Evolutionary conservation across 2,113 vertebrate genomes (phyloP).

Genomic region (Clinocottus analis): DNA sequence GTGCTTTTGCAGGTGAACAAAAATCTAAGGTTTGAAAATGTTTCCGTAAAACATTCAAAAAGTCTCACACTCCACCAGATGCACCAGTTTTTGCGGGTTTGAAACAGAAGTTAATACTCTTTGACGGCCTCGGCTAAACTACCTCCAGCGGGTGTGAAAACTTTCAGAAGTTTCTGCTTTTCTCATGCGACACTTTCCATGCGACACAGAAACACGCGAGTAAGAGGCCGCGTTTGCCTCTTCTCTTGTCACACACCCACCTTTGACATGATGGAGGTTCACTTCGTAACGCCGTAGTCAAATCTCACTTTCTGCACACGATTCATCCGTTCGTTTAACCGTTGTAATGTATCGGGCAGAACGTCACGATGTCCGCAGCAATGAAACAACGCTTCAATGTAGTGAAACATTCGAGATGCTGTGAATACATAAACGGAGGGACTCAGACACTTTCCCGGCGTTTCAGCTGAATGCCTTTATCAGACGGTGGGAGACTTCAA

Average conservation of each 20-base stretch:
- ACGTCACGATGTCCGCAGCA: background rate
- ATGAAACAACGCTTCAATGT: conserved; percentile 4
- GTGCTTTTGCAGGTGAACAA: too few species aligned
- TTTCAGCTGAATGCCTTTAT: conserved; percentile 40
- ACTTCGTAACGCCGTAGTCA: conserved; percentile 10
- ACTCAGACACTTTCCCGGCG: background rate
- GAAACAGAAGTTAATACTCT: too few species aligned
- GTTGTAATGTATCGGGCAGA: conserved; percentile 6
- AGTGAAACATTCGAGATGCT: conserved; percentile 7
- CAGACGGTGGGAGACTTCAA: conserved; percentile 30
- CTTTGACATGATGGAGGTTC: background rate
- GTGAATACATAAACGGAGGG: conserved; percentile 29
- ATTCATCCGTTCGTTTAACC: conserved; percentile 42
- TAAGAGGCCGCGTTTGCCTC: background rate
- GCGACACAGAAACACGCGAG: background rate
- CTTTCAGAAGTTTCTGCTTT: too few species aligned
- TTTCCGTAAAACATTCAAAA: too few species aligned
- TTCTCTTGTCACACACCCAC: background rate
- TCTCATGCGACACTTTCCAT: too few species aligned
- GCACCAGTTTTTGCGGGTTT: too few species aligned
- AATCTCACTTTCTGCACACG: conserved; percentile 19
- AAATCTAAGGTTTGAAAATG: too few species aligned
- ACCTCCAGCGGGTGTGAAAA: too few species aligned
- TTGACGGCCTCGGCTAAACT: too few species aligned
- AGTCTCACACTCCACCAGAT: too few species aligned